Evolutionary conservation across 2,113 vertebrate species (phyloP).

Genomic region (Anhinga anhinga): DNA sequence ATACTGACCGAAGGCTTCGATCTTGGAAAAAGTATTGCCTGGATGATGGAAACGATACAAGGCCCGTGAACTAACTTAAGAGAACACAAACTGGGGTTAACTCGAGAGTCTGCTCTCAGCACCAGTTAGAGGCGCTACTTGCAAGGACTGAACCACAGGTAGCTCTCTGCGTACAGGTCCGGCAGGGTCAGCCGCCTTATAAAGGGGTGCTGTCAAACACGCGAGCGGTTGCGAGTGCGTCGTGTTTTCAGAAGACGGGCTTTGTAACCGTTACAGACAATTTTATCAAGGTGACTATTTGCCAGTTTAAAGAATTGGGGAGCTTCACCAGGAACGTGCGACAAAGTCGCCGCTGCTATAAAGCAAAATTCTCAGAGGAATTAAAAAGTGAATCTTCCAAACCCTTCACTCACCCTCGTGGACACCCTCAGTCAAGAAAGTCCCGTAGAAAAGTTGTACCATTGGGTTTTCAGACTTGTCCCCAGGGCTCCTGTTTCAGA

Average conservation of each 20-base stretch:
- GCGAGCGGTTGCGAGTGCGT: fast-evolving
- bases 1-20: constrained; percentile 96
- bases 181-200: not conserved
- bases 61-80: not conserved
- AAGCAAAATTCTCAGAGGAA: not conserved
- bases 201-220: not conserved
- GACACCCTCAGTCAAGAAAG: constrained; percentile 89
- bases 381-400: too few relatives aligned
- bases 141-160: not conserved
- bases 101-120: not conserved
- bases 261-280: too few relatives aligned
- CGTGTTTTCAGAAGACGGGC: too few relatives aligned
- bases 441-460: constrained; percentile 97
- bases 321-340: not conserved
- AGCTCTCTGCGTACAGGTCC: fast-evolving
- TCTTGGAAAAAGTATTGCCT: constrained; percentile 90
- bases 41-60: not conserved
- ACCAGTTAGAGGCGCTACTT: not conserved
- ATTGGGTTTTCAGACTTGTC: constrained; percentile 93
- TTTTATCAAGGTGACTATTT: not conserved
- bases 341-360: not conserved
- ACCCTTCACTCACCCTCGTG: constrained; percentile 82
- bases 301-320: not conserved
- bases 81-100: not conserved
- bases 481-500: constrained; percentile 73